Percentiles rank a stretch among this genome's conserved stretches.
Conservation (phyloP, 2,797 vertebrate genomes). For the Molossus molossus region DNA sequence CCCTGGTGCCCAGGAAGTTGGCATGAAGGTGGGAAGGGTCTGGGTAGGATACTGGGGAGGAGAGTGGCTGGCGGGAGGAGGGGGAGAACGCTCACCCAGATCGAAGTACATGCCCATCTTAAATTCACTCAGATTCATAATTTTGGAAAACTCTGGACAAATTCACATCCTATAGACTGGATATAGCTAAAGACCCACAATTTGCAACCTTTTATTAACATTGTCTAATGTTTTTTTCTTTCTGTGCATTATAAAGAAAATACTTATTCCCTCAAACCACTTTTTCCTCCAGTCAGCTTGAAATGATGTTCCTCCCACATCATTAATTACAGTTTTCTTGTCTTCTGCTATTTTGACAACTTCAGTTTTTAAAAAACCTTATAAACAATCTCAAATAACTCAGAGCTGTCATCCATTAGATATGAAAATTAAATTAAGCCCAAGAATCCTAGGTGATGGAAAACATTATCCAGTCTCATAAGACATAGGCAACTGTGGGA, state of each 20-base stretch:
- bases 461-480: conserved; percentile 81
- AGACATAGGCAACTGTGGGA: conserved; percentile 61
- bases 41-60: not conserved
- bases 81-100: not conserved
- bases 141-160: conserved; percentile 25
- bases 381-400: conserved; percentile 79
- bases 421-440: conserved; percentile 82
- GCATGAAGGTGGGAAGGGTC: not conserved
- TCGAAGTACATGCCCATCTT: not conserved
- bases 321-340: conserved; percentile 75
- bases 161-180: not conserved
- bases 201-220: not conserved
- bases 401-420: conserved; percentile 74
- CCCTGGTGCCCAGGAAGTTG: not conserved
- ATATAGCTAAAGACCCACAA: not conserved
- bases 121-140: not conserved
- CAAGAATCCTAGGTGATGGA: conserved; percentile 76
- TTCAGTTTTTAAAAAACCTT: conserved; percentile 74
- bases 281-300: not conserved
- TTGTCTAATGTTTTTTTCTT: conserved; percentile 39
- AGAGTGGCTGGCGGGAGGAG: not conserved
- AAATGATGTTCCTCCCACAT: conserved; percentile 50
- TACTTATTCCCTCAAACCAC: not conserved
- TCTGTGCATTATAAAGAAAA: conserved; percentile 57
- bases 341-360: conserved; percentile 78